Conservation (phyloP, 2,797 vertebrate genomes). For the Vespertilio murinus region DNA sequence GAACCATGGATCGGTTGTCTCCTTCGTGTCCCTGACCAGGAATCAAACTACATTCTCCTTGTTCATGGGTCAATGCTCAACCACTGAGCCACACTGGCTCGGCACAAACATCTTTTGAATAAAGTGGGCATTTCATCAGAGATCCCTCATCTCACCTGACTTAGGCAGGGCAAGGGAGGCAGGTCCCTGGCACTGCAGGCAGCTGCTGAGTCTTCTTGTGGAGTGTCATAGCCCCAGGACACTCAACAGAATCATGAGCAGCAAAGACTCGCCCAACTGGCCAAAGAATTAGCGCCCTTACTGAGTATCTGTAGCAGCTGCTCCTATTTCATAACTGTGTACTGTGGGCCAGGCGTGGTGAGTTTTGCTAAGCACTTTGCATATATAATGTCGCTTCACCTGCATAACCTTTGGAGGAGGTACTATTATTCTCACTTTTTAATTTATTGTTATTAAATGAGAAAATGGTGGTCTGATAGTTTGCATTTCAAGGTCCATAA, state of each 20-base stretch:
- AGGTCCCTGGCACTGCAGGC: neutral
- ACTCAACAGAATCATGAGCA: rapidly evolving
- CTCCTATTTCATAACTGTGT: neutral
- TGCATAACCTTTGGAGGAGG: neutral
- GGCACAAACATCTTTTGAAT: neutral
- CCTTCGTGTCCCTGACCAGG: too few species aligned
- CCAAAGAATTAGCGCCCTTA: neutral
- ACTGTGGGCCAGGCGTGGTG: rapidly evolving
- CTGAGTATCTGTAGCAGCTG: rapidly evolving
- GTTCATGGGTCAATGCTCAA: too few species aligned
- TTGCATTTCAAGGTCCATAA: neutral
- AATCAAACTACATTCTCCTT: too few species aligned
- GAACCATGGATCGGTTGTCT: too few species aligned
- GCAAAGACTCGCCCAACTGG: rapidly evolving
- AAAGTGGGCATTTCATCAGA: neutral
- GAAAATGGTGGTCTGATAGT: neutral
- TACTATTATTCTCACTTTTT: neutral
- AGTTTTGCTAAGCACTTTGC: neutral
- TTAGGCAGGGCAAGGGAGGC: neutral
- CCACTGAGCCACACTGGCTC: too few species aligned
- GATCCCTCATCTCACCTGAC: too few species aligned
- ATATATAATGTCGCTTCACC: neutral
- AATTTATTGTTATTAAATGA: slow-evolving; percentile 18
- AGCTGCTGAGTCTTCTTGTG: neutral
- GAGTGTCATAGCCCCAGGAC: too few species aligned